phyloP scores from a whole-genome alignment of 2,797 vertebrate species.

The Coregonus sp. region DNA sequence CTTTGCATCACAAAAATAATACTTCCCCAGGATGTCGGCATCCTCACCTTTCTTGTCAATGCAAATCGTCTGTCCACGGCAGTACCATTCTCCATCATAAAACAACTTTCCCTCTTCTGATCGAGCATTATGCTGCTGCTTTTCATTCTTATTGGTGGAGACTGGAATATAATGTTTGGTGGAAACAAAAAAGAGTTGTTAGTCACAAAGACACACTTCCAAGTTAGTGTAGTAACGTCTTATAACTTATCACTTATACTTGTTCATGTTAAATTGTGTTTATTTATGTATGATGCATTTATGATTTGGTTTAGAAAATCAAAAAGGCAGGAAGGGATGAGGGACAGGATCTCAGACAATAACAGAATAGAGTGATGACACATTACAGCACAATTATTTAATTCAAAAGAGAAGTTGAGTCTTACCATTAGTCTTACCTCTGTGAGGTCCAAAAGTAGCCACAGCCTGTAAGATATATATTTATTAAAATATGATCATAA shows the following conservation, averaged over 20 bases:
- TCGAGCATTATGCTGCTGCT: slow-evolving; percentile 74
- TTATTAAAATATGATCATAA: neutral
- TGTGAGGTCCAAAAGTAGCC: slow-evolving; percentile 90
- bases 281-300: neutral
- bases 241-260: neutral
- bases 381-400: neutral
- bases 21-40: too few relatives aligned
- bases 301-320: neutral
- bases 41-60: slow-evolving; percentile 79
- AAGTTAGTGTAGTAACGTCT: neutral
- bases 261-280: neutral
- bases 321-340: neutral
- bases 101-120: slow-evolving; percentile 86
- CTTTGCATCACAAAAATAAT: too few relatives aligned
- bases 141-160: slow-evolving; percentile 9
- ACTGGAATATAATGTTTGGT: neutral
- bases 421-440: slow-evolving; percentile 87
- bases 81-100: slow-evolving; percentile 87
- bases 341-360: neutral
- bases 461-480: slow-evolving; percentile 81
- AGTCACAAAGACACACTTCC: neutral
- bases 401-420: neutral
- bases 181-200: neutral
- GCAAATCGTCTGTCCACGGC: slow-evolving; percentile 84
- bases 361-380: neutral